Conservation (phyloP, 2,888 invertebrate species). For the Slavum lentiscoides region DNA sequence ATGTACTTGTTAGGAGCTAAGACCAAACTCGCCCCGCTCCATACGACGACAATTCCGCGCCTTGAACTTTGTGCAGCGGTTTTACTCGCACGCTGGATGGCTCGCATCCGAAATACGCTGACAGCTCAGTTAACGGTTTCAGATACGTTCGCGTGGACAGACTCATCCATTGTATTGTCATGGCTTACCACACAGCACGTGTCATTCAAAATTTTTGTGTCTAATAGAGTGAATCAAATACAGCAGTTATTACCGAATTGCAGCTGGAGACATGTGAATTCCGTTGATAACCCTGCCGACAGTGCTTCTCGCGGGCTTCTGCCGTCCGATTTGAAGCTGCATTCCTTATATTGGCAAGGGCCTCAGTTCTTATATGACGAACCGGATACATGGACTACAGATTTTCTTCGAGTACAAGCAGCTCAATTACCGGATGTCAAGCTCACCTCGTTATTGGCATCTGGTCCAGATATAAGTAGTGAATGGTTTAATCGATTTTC, state of each 20-base stretch:
- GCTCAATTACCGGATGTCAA: no score
- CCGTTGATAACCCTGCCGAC: neutral
- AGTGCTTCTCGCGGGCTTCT: neutral
- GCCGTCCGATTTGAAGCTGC: neutral
- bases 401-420: no score
- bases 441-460: no score
- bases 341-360: neutral
- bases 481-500: neutral
- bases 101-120: slow-evolving; percentile 4
- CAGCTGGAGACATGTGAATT: neutral
- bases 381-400: neutral
- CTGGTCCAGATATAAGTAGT: neutral
- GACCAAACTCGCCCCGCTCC: slow-evolving; percentile 57
- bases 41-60: slow-evolving; percentile 56
- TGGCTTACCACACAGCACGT: slow-evolving; percentile 55
- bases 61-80: slow-evolving; percentile 57
- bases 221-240: slow-evolving; percentile 51
- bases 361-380: neutral
- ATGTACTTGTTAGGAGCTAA: slow-evolving; percentile 56
- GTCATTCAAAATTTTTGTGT: slow-evolving; percentile 56
- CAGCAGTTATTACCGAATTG: neutral
- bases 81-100: slow-evolving; percentile 54
- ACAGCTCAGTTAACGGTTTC: neutral
- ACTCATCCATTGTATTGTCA: slow-evolving; percentile 56
- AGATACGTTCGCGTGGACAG: slow-evolving; percentile 51